Evolutionary conservation across 2,113 vertebrate genomes (phyloP).

Genomic region (Crotalus horridus): DNA sequence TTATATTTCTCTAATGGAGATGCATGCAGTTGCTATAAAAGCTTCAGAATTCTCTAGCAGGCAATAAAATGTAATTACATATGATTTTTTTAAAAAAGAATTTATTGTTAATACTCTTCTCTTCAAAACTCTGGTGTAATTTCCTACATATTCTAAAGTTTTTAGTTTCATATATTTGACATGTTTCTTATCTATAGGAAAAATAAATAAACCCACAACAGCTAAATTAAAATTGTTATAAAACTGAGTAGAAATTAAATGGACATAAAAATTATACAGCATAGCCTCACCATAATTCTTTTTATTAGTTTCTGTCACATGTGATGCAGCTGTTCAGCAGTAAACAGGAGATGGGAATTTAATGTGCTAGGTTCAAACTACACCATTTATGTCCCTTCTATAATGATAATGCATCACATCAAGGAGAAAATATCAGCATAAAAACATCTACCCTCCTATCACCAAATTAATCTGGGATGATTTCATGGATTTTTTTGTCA

Average conservation of each 20-base stretch:
- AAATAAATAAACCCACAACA: constrained; percentile 25
- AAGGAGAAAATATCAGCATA: constrained; percentile 28
- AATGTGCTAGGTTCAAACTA: constrained; percentile 27
- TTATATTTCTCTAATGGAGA: constrained; percentile 41
- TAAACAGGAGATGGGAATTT: constrained; percentile 46
- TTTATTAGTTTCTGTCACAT: constrained; percentile 53
- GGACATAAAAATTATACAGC: constrained; percentile 49
- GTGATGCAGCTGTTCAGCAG: constrained; percentile 49
- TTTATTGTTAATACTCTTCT: constrained; percentile 46
- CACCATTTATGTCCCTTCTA: constrained; percentile 35
- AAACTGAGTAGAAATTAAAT: constrained; percentile 52
- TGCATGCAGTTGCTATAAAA: constrained; percentile 34
- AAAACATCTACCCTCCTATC: constrained; percentile 25
- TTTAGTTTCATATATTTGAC: constrained; percentile 44
- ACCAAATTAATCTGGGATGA: constrained; percentile 36
- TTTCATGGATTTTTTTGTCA: constrained; percentile 32
- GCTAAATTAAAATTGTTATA: constrained; percentile 42
- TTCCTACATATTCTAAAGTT: constrained; percentile 46
- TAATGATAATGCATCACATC: constrained; percentile 44
- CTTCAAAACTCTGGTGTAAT: constrained; percentile 37
- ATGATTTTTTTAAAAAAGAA: constrained; percentile 35
- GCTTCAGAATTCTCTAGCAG: constrained; percentile 53
- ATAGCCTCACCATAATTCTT: constrained; percentile 31
- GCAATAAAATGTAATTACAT: constrained; percentile 52
- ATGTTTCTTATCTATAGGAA: constrained; percentile 32